A percentile compares a stretch with the other conserved stretches of the same genome.
These are phyloP conservation scores for Euborellia annulipes DNA, from an alignment of 1,140 invertebrate species.

Conservation along the genomic window DNA sequence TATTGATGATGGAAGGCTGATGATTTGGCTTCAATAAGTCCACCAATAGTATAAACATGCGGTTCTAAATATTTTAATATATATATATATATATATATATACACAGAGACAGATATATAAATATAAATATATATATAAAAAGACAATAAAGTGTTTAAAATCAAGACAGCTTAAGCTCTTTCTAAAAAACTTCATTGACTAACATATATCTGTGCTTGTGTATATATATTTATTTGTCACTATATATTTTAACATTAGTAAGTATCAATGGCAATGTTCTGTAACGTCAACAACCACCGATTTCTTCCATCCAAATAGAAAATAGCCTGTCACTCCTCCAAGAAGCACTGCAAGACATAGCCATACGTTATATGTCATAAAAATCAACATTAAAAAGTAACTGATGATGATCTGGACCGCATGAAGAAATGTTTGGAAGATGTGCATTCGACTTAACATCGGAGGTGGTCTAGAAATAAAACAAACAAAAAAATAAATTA, in stretches of 20 bases:
- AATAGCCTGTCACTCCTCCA: slow-evolving; percentile 80
- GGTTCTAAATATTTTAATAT: too few species aligned
- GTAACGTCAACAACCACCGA: slow-evolving; percentile 79
- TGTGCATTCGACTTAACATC: slow-evolving; percentile 62
- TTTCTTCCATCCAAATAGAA: slow-evolving; percentile 88
- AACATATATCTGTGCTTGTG: neutral
- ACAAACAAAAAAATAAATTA: too few species aligned
- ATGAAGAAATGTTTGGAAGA: slow-evolving; percentile 78
- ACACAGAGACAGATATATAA: too few species aligned
- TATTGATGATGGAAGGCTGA: too few species aligned
- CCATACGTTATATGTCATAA: slow-evolving; percentile 98
- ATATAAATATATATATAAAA: too few species aligned
- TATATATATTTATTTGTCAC: neutral
- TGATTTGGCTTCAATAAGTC: too few species aligned
- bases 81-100: too few species aligned
- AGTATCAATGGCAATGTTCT: slow-evolving; percentile 78
- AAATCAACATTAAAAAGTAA: slow-evolving; percentile 92
- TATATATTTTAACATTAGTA: neutral
- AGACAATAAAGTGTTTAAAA: too few species aligned
- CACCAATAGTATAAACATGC: too few species aligned
- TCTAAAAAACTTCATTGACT: too few species aligned
- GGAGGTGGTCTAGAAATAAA: slow-evolving; percentile 46
- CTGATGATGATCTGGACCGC: slow-evolving; percentile 77
- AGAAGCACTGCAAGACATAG: slow-evolving; percentile 78
- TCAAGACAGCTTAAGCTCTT: too few species aligned